Conservation (phyloP, 2,797 vertebrate genomes). For the Staurois parvus region DNA sequence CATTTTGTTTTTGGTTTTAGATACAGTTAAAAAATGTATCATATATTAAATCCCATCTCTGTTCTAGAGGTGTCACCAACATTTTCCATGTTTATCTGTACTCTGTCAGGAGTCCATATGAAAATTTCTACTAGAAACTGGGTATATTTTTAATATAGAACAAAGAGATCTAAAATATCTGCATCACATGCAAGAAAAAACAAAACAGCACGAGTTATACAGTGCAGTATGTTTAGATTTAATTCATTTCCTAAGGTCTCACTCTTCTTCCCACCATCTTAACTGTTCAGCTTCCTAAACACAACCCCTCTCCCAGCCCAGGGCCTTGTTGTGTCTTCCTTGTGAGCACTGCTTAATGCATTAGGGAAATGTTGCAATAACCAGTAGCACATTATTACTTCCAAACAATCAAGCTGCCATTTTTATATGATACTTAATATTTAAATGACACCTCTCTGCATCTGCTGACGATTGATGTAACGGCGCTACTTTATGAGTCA, state of each 20-base stretch:
- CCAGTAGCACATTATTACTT: constrained; percentile 82
- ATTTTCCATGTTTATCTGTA: background rate
- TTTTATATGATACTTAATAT: constrained; percentile 95
- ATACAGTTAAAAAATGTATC: background rate
- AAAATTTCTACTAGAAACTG: constrained; percentile 10
- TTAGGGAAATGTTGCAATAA: constrained; percentile 75
- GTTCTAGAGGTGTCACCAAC: background rate
- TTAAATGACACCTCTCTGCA: constrained; percentile 88
- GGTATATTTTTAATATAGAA: background rate
- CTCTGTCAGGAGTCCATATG: background rate
- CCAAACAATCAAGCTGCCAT: constrained; percentile 91
- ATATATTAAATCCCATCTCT: too few species aligned
- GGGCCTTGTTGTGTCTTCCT: constrained; percentile 62
- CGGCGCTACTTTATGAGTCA: constrained; percentile 91
- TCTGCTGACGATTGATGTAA: constrained; percentile 90
- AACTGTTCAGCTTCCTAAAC: constrained; percentile 2
- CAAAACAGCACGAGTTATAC: constrained; percentile 27
- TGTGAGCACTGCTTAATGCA: constrained; percentile 68
- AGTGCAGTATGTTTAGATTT: constrained; percentile 22
- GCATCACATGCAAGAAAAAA: background rate
- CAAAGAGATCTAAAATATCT: constrained; percentile 21
- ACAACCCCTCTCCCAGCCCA: constrained; percentile 14
- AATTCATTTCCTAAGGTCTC: constrained; percentile 7
- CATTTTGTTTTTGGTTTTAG: background rate
- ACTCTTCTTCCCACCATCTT: constrained; percentile 27